Evolutionary conservation across 1,140 invertebrate species (phyloP), one percentile per base, ranked within the genome.

Genomic region (Trichomalopsis sarcophagae): DNA sequence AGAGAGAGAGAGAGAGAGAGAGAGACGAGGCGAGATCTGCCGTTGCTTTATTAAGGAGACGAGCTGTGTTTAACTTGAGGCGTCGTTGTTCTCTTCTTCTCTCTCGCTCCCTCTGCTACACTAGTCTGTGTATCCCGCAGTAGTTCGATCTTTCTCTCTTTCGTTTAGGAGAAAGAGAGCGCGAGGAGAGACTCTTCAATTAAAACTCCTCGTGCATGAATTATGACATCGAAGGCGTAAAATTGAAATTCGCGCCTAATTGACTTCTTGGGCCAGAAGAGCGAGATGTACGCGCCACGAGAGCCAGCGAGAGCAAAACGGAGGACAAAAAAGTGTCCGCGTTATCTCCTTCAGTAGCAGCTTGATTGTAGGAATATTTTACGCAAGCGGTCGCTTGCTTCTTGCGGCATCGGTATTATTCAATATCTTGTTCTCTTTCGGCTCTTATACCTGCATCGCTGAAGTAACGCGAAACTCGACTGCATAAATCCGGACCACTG

Each of bases 201-300:
- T 85, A 85, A 85, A 85, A 85, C 84, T 85, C 84, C 66, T 85
- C 74, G 84, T 85, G 80, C 84, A 85, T 85, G 84, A 85, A 85
- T 85, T 85, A 85, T 85, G 79, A 85, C 66, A 85, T 85, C 33
- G 84, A 71, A 85, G 79, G 84, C 80, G 79, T 81, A 81, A 85
- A 85, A 85, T 85, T 85, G 84, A 85, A 85, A 85, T 85, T 85
- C 84, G 80, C 84, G 84, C 84, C 79, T 85, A 85, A 85, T 85
- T 85, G 84, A 85, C 84, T 85, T 50, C 84, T 85, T 13, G 84
- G 55, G 76, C 82, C 40, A 21, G 21, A 69, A 36, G 78, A 80
- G 17, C 17, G 21, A 30, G 1, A 71, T 11, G 36, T 2, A 21
- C 40, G 33, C 40, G 40, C 40, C 40, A 44, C 23, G 73, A 62